These are phyloP conservation scores for Datnioides undecimradiatus DNA, from an alignment of 2,113 vertebrate genomes.

Conservation along the genomic window DNA sequence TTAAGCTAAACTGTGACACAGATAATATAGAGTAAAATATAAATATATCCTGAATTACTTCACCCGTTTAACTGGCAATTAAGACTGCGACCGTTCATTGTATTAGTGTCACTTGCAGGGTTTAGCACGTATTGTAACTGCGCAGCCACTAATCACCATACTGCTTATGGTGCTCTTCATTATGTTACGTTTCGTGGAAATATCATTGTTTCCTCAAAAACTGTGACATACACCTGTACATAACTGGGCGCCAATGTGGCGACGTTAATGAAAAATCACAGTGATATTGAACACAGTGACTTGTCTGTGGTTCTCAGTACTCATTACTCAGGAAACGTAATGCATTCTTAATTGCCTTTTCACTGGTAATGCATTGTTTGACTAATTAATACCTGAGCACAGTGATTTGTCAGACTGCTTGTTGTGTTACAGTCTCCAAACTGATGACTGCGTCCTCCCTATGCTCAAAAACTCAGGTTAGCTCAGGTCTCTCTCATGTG, in stretches of 20 bases:
- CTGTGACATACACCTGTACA: background rate
- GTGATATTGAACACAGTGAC: background rate
- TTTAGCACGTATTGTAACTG: background rate
- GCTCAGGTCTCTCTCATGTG: background rate
- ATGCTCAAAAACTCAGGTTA: background rate
- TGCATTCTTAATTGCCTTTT: slow-evolving; percentile 46
- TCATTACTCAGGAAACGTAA: slow-evolving; percentile 47
- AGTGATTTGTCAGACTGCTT: slow-evolving; percentile 32
- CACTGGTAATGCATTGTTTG: slow-evolving; percentile 18
- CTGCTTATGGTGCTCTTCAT: background rate
- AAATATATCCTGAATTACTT: background rate
- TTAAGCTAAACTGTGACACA: background rate
- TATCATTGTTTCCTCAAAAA: background rate
- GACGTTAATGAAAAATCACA: slow-evolving; percentile 23
- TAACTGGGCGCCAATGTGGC: slow-evolving; percentile 20
- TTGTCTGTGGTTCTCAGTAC: slow-evolving; percentile 2
- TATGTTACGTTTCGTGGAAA: too few relatives aligned
- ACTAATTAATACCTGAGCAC: slow-evolving; percentile 44
- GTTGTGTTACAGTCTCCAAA: slow-evolving; percentile 1
- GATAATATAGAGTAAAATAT: background rate
- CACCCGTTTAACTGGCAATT: too few relatives aligned
- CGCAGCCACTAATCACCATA: background rate
- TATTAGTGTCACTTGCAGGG: background rate
- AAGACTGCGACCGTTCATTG: background rate
- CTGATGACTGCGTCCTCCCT: background rate